A percentile compares a stretch with the other conserved stretches of the same genome.
Evolutionary conservation across 2,113 vertebrate genomes (phyloP).

Genomic region (Ochotona curzoniae): DNA sequence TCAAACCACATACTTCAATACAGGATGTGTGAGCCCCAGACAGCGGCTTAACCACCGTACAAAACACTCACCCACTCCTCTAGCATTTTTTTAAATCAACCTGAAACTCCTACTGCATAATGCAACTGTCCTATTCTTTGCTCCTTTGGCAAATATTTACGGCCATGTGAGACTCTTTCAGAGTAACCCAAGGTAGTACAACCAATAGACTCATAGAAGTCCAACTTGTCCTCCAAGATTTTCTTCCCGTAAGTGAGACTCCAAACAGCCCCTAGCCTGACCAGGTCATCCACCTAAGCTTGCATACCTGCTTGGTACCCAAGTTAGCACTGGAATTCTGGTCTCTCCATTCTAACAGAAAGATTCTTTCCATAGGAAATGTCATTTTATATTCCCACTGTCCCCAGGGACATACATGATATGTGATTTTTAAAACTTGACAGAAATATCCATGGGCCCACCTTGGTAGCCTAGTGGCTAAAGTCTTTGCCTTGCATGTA

Average conservation of each 20-base stretch:
- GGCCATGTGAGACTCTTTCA: background rate
- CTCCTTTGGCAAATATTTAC: background rate
- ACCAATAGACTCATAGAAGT: background rate
- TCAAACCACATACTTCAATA: no score
- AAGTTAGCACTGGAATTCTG: background rate
- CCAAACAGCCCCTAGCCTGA: background rate
- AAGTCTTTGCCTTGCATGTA: no score
- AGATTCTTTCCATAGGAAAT: background rate
- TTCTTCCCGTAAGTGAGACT: background rate
- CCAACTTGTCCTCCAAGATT: background rate
- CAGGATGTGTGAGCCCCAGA: no score
- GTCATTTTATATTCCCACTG: slow-evolving; percentile 46
- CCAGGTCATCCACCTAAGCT: background rate
- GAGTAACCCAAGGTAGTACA: background rate
- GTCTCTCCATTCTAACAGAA: background rate
- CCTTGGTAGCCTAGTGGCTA: no score
- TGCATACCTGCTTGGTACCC: background rate
- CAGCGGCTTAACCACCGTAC: no score
- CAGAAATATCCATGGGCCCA: background rate
- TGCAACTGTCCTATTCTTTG: background rate
- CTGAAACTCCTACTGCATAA: background rate
- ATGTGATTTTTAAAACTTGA: background rate
- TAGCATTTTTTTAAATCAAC: no score
- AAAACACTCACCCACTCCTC: no score
- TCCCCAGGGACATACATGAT: background rate